Evolutionary conservation across 2,113 vertebrate species (phyloP), one percentile per base, ranked within the genome.

Genomic region (Chiloscyllium plagiosum): DNA sequence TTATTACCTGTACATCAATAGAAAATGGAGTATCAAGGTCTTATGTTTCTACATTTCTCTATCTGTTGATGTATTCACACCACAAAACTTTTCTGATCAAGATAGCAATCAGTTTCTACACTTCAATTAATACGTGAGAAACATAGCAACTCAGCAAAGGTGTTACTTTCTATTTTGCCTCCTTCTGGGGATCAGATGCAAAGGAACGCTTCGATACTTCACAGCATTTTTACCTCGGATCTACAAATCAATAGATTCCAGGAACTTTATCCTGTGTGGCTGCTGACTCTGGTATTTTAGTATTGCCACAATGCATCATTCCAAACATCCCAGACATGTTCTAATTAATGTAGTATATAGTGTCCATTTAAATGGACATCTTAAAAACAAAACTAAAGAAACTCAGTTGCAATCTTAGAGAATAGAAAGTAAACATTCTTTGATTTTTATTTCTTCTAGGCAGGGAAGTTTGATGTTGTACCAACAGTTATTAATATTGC

Each of bases 401-500:
- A 96, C 29, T 26, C 22, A 76, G 3, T 50, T 72, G 8, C n/a
- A 15, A 33, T 65, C 85, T 86, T 85, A 61, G 19, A 65, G 4
- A 85, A 47, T 42, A 61, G 42, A 26, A 66, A 85, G 72, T 15
- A 65, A 61, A 83, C 85, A 26, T 86, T 33, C 10, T 95, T 76
- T 47, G 37, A 26, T 95, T 97, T 76, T 47, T 12, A 50, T 94
- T 70, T 95, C 90, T 26, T 29, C 3, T 96, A 99, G 99, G 98
- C 98, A n/a, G 98, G 99, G 83, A 98, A 98, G 96, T 99, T 99
- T 96, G 98, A 98, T 96, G 97, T 98, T 95, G 98, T 99, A 89
- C 98, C 98, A 22, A 99, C 98, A 87, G 98, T 99, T 97, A 99
- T 99, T 96, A 99, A 98, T 95, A 96, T 98, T 94, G 98, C 99